Conservation (phyloP, 2,888 invertebrate species). For the Lagria hirta region DNA sequence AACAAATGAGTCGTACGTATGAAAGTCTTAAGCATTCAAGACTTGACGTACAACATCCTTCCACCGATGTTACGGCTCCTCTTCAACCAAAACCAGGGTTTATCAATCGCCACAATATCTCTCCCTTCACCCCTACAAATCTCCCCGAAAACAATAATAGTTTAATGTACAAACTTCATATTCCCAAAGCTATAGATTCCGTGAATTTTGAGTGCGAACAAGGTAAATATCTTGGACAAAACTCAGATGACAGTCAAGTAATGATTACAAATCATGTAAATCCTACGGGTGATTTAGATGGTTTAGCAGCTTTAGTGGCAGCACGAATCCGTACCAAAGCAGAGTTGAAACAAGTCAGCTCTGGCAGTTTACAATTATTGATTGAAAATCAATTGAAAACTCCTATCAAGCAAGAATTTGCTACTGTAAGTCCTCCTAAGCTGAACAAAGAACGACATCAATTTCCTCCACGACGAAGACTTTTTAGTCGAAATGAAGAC, state of each 20-base stretch:
- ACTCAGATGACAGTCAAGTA: conserved; percentile 34
- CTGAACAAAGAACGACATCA: conserved; percentile 52
- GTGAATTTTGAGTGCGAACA: conserved; percentile 59
- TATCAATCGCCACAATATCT: conserved; percentile 57
- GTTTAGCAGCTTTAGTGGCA: conserved; percentile 63
- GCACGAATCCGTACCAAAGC: conserved; percentile 84
- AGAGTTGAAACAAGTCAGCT: conserved; percentile 66
- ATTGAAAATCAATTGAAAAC: conserved; percentile 50
- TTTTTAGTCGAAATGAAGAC: conserved; percentile 65
- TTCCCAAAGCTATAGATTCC: conserved; percentile 70
- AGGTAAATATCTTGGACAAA: conserved; percentile 12
- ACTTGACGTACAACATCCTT: conserved; percentile 50
- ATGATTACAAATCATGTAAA: conserved; percentile 39
- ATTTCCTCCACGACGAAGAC: conserved; percentile 53
- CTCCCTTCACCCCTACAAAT: conserved; percentile 60
- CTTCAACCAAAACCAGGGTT: conserved; percentile 55
- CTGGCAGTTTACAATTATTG: no score
- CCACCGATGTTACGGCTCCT: conserved; percentile 52
- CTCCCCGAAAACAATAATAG: conserved; percentile 56
- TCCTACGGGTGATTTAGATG: conserved; percentile 54
- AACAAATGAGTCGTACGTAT: conserved; percentile 38
- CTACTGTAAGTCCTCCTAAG: conserved; percentile 54
- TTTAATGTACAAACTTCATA: conserved; percentile 63
- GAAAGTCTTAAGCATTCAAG: no score
- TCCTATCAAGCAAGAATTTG: conserved; percentile 51